Base-by-base conservation (phyloP, 2,888 invertebrate genomes). In the Tenthredo mesomela region DNA sequence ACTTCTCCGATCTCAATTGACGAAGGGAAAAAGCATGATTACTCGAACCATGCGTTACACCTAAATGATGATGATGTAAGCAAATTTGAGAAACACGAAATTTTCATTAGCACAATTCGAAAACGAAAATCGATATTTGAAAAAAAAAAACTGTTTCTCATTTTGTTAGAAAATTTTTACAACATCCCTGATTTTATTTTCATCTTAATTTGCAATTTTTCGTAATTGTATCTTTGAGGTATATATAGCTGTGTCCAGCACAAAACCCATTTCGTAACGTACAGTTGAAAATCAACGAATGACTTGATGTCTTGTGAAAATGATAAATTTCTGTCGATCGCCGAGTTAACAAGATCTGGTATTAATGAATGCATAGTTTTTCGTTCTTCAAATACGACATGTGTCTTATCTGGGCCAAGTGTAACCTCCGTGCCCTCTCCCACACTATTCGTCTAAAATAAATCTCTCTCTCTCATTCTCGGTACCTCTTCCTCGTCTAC, bases 351-450 rank as follows among this genome's bases (percentile, higher is more conserved):
- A 18, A 54, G 0, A 7, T 54, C 54, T 54, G n/a, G n/a, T 54
- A 54, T 54, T 54, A n/a, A 54, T n/a, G 1, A 43, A 43, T 58
- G 4, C 61, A 15, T 21, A 80, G n/a, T 61, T 61, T 80, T n/a
- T n/a, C 40, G 58, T 18, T 15, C 4, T 61, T n/a, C 1, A 40
- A 61, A 25, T 40, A 58, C 61, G 80, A 58, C 80, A 80, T 80
- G 47, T 82, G 85, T 85, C 84, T 87, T 87, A 85, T 83, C 82
- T 82, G 87, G 85, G 85, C 85, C 85, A 84, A 87, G 86, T 86
- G 87, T 85, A 85, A 77, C 85, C 87, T 82, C 73, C 84, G 73
- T 85, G 85, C 85, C 86, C 82, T 86, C 86, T 71, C 71, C 78
- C 85, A 84, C 86, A 87, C 86, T 86, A 37, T 61, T 61, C 25